A percentile compares a stretch with the other conserved stretches of the same genome.
Evolutionary conservation across 1,140 invertebrate genomes (phyloP).

Genomic region (Whitmania pigra): DNA sequence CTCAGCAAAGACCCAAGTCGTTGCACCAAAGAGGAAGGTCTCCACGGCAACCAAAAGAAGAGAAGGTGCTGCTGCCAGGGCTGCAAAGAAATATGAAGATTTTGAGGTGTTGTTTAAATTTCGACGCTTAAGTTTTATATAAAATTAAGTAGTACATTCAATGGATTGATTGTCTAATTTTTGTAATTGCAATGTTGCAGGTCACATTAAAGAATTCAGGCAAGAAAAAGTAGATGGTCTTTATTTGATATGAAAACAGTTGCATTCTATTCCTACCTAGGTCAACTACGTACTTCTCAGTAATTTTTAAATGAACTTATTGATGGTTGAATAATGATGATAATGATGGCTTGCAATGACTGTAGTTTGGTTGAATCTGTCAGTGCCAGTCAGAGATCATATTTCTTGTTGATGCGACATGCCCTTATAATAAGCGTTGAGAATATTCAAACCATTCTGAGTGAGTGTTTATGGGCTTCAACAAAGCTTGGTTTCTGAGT

Average conservation of each 20-base stretch:
- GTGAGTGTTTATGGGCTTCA: too few species aligned
- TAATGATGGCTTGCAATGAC: too few species aligned
- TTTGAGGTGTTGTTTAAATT: slow-evolving; percentile 7
- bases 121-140: neutral
- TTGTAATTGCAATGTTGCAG: neutral
- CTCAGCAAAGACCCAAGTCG: neutral
- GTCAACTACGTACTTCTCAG: too few species aligned
- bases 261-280: neutral
- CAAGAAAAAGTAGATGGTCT: neutral
- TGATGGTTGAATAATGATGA: too few species aligned
- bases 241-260: neutral
- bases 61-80: slow-evolving; percentile 19
- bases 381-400: too few species aligned
- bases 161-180: neutral
- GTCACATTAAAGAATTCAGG: neutral
- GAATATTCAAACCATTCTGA: too few species aligned
- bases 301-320: too few species aligned
- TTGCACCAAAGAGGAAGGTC: neutral
- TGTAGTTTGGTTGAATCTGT: too few species aligned
- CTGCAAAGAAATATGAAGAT: slow-evolving; percentile 15
- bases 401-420: too few species aligned
- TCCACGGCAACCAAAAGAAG: neutral
- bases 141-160: neutral
- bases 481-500: too few species aligned
- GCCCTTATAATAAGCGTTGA: too few species aligned